phyloP scores from a whole-genome alignment of 2,888 invertebrate genomes.

The Eurytoma adleriae region DNA sequence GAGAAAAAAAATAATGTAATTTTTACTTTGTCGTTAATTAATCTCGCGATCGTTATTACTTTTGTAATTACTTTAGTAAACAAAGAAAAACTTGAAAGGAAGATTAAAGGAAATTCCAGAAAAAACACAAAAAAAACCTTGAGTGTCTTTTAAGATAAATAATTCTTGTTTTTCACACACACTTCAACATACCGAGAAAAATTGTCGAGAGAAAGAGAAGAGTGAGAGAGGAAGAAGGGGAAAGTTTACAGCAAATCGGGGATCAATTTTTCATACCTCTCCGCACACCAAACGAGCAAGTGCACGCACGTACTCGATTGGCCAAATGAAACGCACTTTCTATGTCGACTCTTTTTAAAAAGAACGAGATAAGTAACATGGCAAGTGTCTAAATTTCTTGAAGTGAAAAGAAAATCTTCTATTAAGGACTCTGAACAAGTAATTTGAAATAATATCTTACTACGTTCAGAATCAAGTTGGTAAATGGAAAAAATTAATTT shows the following conservation, averaged over 20 bases:
- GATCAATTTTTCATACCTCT: background rate
- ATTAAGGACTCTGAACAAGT: no score
- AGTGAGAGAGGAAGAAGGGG: conserved; percentile 38
- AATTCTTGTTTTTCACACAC: conserved; percentile 32
- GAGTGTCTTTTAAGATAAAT: conserved; percentile 53
- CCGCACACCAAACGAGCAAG: background rate
- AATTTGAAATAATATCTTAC: background rate
- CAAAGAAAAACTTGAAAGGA: conserved; percentile 58
- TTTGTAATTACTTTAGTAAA: conserved; percentile 61
- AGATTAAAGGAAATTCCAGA: conserved; percentile 56
- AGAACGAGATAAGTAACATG: background rate
- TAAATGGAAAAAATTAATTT: background rate
- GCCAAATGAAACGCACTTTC: conserved; percentile 2
- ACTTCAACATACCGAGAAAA: background rate
- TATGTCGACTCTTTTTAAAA: background rate
- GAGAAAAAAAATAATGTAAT: conserved; percentile 45
- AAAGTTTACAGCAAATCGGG: background rate
- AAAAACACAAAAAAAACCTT: conserved; percentile 48
- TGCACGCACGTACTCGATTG: conserved; percentile 19
- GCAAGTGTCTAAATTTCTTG: background rate
- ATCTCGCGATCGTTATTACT: conserved; percentile 60
- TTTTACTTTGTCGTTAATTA: conserved; percentile 60
- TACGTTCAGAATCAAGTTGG: background rate
- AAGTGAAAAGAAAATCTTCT: no score
- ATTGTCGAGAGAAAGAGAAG: conserved; percentile 12